Conservation (phyloP, 2,113 vertebrate species). For the Dicentrarchus labrax region DNA sequence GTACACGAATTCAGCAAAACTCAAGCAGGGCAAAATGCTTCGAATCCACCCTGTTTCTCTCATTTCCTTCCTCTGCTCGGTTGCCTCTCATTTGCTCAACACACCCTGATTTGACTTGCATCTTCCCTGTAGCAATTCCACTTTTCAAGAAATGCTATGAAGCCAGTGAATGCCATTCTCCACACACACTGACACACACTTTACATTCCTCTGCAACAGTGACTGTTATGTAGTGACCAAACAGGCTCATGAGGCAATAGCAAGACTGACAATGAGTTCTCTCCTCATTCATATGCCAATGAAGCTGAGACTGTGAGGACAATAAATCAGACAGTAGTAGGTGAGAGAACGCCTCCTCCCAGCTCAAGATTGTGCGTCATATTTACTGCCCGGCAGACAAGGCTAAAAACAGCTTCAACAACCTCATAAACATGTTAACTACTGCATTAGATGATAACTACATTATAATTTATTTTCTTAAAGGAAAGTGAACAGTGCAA, state of each 20-base stretch:
- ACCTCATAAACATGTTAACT: not conserved
- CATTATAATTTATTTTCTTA: not conserved
- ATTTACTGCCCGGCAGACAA: conserved; percentile 1
- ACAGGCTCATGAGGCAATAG: conserved; percentile 22
- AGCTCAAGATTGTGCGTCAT: conserved; percentile 10
- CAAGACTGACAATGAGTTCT: conserved; percentile 5
- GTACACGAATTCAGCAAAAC: not conserved
- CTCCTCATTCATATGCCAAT: conserved; percentile 18
- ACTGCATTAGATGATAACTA: not conserved
- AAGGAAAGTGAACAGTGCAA: not conserved
- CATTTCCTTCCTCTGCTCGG: not conserved
- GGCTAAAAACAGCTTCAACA: not conserved
- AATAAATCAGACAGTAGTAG: not conserved
- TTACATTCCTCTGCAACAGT: conserved; percentile 24
- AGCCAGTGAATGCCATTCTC: not conserved
- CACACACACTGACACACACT: not conserved
- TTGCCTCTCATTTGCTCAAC: not conserved
- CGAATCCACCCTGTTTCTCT: not conserved
- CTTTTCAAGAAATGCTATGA: not conserved
- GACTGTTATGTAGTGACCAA: conserved; percentile 5
- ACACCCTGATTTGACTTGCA: not conserved
- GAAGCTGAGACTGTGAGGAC: not conserved
- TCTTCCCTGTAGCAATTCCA: not conserved
- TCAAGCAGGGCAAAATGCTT: not conserved
- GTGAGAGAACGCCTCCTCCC: not conserved